Conservation (phyloP, 2,888 invertebrate species). For the Lasioglossum leucozonium region DNA sequence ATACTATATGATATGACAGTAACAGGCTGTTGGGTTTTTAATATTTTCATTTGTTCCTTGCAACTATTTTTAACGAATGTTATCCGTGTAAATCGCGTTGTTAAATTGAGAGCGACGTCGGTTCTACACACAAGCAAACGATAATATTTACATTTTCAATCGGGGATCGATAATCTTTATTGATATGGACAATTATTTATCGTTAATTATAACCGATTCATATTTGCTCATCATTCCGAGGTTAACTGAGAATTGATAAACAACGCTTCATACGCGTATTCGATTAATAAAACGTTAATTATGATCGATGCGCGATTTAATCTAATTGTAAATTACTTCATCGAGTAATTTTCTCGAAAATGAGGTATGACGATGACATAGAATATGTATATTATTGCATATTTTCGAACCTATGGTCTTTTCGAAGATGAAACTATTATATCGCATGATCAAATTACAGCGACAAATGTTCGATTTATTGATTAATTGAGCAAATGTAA, state of each 20-base stretch:
- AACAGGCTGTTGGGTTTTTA: constrained; percentile 32
- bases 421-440: neutral
- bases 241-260: neutral
- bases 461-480: neutral
- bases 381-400: neutral
- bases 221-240: neutral
- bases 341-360: neutral
- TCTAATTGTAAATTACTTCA: neutral
- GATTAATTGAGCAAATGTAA: too few relatives aligned
- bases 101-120: neutral
- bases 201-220: neutral
- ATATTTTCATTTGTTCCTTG: constrained; percentile 24
- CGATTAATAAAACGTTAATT: neutral
- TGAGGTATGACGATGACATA: neutral
- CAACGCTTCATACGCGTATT: neutral
- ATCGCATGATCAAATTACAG: neutral
- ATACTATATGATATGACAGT: constrained; percentile 15
- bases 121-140: neutral
- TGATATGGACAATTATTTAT: neutral
- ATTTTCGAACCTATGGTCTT: neutral
- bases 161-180: neutral
- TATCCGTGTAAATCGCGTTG: neutral
- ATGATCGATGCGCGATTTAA: neutral
- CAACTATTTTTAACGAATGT: constrained; percentile 16
- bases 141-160: neutral